Evolutionary conservation across 1,140 invertebrate genomes (phyloP).

Genomic region (Helicoverpa zea): DNA sequence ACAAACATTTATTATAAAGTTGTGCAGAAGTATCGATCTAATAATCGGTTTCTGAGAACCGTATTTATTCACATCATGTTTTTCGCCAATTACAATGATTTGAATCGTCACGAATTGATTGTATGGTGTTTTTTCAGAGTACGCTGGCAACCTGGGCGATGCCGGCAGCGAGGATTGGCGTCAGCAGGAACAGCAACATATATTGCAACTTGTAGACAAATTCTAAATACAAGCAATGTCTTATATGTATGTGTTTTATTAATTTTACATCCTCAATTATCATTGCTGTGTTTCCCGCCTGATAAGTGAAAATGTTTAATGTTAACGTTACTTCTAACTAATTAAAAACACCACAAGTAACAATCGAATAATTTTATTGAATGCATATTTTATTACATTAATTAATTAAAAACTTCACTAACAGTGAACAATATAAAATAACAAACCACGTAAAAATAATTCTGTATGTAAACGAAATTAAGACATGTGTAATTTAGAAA

Average conservation of each 20-base stretch:
- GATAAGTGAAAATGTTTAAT: no score
- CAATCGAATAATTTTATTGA: constrained; percentile 59
- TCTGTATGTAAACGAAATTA: constrained; percentile 26
- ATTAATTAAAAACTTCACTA: constrained; percentile 48
- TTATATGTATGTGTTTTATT: not conserved
- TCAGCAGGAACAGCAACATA: constrained; percentile 96
- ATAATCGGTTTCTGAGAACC: no score
- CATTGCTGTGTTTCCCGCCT: not conserved
- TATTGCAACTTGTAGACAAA: constrained; percentile 97
- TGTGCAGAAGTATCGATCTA: no score
- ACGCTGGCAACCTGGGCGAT: constrained; percentile 97
- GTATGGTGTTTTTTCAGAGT: constrained; percentile 89
- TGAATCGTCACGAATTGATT: not conserved
- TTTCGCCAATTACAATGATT: no score
- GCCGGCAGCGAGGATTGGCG: constrained; percentile 93
- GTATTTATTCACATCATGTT: no score
- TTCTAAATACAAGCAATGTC: constrained; percentile 88
- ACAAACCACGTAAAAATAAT: constrained; percentile 50
- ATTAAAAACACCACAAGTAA: constrained; percentile 31
- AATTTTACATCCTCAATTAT: no score
- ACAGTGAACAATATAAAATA: constrained; percentile 56
- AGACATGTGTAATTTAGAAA: constrained; percentile 29
- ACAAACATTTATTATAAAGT: not conserved
- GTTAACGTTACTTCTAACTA: no score
- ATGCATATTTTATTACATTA: constrained; percentile 52